phyloP scores from a whole-genome alignment of 2,888 invertebrate genomes.

The Sylvicola cinctus region DNA sequence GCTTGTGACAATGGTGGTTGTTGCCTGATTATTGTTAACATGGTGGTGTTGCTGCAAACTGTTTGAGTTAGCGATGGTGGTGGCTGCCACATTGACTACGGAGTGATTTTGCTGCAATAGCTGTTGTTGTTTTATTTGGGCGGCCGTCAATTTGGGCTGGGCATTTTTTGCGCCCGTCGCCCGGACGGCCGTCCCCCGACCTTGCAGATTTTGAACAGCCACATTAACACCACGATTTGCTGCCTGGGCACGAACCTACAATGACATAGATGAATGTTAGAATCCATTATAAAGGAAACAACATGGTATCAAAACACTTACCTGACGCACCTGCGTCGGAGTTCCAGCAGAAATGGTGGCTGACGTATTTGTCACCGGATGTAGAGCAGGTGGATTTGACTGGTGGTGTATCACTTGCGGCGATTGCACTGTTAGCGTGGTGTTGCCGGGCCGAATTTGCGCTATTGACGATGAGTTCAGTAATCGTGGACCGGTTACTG shows the following conservation, averaged over 20 bases:
- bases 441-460: constrained; percentile 16
- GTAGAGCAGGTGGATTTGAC: constrained; percentile 20
- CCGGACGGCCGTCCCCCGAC: constrained; percentile 13
- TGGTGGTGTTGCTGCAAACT: constrained; percentile 4
- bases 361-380: constrained; percentile 14
- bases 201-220: constrained; percentile 16
- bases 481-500: background rate
- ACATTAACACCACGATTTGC: too few species aligned
- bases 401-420: constrained; percentile 13
- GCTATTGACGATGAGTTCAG: constrained; percentile 5
- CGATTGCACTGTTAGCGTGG: constrained; percentile 13
- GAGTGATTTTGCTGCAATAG: background rate
- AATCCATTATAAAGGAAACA: too few species aligned
- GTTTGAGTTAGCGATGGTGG: constrained; percentile 11
- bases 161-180: too few species aligned
- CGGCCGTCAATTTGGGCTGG: constrained; percentile 8
- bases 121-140: constrained; percentile 11
- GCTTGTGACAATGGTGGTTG: constrained; percentile 6
- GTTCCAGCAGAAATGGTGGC: too few species aligned
- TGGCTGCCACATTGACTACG: background rate
- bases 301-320: too few species aligned
- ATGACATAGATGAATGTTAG: too few species aligned
- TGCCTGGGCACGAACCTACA: too few species aligned
- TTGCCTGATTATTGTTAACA: background rate
- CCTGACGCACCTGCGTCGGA: too few species aligned